Conservation (phyloP, 2,888 invertebrate species). For the Petrophora chlorosata region DNA sequence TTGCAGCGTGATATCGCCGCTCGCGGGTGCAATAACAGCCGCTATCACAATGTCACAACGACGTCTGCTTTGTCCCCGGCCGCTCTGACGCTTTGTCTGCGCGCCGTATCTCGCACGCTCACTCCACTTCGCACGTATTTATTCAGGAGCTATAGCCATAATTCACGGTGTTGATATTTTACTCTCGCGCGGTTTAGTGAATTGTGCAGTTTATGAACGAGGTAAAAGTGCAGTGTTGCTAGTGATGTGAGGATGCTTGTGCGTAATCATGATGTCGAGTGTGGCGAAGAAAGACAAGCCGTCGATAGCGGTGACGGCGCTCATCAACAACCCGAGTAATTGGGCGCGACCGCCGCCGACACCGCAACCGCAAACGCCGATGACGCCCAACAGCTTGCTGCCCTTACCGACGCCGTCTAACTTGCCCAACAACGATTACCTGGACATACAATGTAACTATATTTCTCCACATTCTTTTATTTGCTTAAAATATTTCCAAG, state of each 20-base stretch:
- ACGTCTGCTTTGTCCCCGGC: slow-evolving; percentile 67
- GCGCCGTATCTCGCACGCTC: slow-evolving; percentile 51
- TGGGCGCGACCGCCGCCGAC: slow-evolving; percentile 73
- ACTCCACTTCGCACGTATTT: slow-evolving; percentile 48
- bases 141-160: slow-evolving; percentile 50
- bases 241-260: slow-evolving; percentile 81
- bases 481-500: neutral
- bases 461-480: neutral
- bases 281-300: slow-evolving; percentile 94
- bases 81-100: slow-evolving; percentile 55
- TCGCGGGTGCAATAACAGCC: slow-evolving; percentile 70
- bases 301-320: slow-evolving; percentile 93
- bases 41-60: slow-evolving; percentile 79
- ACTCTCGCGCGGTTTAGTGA: slow-evolving; percentile 49
- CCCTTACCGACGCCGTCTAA: slow-evolving; percentile 58
- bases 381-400: slow-evolving; percentile 58
- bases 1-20: slow-evolving; percentile 64
- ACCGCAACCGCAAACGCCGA: slow-evolving; percentile 51
- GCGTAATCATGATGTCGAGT: slow-evolving; percentile 80
- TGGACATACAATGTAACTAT: slow-evolving; percentile 80
- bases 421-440: slow-evolving; percentile 69
- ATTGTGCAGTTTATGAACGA: slow-evolving; percentile 50
- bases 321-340: slow-evolving; percentile 86
- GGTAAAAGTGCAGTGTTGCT: slow-evolving; percentile 57
- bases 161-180: slow-evolving; percentile 47